Conservation (phyloP, 2,113 vertebrate genomes). For the Hemiscyllium ocellatum region DNA sequence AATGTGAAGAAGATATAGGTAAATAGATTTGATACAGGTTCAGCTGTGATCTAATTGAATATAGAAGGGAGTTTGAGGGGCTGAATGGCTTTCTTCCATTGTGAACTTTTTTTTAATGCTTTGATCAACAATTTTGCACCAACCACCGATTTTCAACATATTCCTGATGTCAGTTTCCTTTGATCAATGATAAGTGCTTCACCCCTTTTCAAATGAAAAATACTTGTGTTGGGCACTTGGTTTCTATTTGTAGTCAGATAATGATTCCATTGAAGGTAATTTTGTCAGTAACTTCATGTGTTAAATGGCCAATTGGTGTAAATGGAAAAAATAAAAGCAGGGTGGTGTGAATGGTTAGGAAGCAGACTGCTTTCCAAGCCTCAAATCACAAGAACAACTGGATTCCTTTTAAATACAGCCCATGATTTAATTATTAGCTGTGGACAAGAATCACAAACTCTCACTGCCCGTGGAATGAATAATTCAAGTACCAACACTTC, state of each 20-base stretch:
- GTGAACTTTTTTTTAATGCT: neutral
- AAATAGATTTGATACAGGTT: neutral
- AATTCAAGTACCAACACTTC: conserved; percentile 26
- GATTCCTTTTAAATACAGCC: neutral
- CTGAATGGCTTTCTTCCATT: neutral
- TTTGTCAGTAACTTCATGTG: neutral
- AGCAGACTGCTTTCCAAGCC: neutral
- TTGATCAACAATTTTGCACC: neutral
- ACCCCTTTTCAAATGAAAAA: neutral
- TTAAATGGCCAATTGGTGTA: neutral
- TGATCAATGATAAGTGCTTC: neutral
- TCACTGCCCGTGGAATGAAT: neutral
- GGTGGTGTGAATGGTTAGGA: neutral
- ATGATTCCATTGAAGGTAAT: neutral
- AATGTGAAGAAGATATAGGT: neutral
- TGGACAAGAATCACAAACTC: neutral
- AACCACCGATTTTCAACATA: neutral
- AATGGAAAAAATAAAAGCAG: neutral
- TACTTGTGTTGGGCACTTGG: neutral
- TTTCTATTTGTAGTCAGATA: neutral
- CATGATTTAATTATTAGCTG: neutral
- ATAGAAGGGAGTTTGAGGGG: neutral
- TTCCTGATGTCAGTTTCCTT: neutral
- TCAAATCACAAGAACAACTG: neutral
- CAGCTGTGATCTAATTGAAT: neutral